Base-by-base conservation (phyloP, 2,797 vertebrate genomes). In the Luscinia luscinia region DNA sequence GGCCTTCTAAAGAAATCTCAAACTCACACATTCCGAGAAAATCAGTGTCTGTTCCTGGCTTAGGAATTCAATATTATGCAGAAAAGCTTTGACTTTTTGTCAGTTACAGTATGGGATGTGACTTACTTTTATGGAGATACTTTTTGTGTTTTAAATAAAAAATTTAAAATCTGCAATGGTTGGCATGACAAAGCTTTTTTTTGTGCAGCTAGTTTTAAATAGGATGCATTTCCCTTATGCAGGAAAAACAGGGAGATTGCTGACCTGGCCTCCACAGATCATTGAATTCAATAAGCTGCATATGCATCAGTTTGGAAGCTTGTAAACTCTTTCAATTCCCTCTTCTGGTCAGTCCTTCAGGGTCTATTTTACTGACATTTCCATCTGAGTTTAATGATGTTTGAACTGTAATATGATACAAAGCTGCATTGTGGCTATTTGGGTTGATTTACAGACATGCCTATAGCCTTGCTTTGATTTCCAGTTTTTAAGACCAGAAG, bases 341-440 rank as follows among this genome's bases (percentile, higher is more conserved):
- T 74, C 55, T 87, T 78, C 36, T 79, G 68, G 52, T 87, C 57
- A 61, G 46, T 70, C 57, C 63, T 83, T 86, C 21, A 46, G 26
- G 26, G 30, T 64, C 38, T 67, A 1, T 61, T 55, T 54, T 87
- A 73, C 59, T 89, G 69, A 68, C 19, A 59, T 67, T 90, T 85
- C 58, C 32, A 77, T 64, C 66, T 59, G 66, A 93, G 27, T 38
- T 79, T 94, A 72, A 86, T 3, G 5, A 45, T 76, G 32, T 93
- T 89, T 90, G 69, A 89, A 70, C 45, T 68, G 72, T 79, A 77
- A 90, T 77, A 72, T 13, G 46, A 66, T 78, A 58, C 85, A 92
- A 85, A 91, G 43, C 68, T 86, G 66, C 45, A n/a, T 48, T 89
- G 67, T 87, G 84, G 63, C 28, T 72, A 4, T 61, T 73, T 74